These are phyloP conservation scores for Lacerta agilis DNA, from an alignment of 2,797 vertebrate genomes.

Conservation along the genomic window DNA sequence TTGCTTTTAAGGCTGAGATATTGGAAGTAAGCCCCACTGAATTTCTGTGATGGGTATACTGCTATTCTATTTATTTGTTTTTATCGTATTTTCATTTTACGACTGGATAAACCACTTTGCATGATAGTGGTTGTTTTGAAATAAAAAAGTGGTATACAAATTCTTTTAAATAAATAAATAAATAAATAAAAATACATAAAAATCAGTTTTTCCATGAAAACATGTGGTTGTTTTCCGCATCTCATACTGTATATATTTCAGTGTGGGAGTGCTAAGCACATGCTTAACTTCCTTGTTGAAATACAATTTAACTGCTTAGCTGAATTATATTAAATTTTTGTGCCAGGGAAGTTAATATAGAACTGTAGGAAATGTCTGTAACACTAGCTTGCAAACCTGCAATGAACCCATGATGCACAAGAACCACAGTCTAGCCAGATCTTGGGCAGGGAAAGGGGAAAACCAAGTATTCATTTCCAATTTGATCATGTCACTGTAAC, in stretches of 20 bases:
- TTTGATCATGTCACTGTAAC: conserved; percentile 17
- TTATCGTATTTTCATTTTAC: too few relatives aligned
- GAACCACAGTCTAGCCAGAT: neutral
- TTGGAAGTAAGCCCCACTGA: neutral
- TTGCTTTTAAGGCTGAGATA: too few relatives aligned
- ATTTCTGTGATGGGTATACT: too few relatives aligned
- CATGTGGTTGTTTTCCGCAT: neutral
- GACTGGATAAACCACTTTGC: too few relatives aligned
- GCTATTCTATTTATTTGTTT: too few relatives aligned
- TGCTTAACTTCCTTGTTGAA: neutral
- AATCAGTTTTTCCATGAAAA: neutral
- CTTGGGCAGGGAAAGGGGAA: neutral
- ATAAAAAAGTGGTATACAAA: too few relatives aligned
- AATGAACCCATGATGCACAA: neutral
- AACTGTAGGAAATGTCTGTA: neutral
- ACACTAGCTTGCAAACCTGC: neutral
- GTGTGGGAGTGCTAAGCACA: neutral
- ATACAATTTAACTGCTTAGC: neutral
- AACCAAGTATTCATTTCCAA: conserved; percentile 1
- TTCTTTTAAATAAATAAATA: too few relatives aligned
- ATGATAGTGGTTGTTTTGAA: too few relatives aligned
- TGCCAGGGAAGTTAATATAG: neutral
- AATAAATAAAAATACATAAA: too few relatives aligned
- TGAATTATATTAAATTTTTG: neutral
- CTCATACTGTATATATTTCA: neutral